Base-by-base conservation (phyloP, 1,140 invertebrate genomes). In the Dryas iulia region DNA sequence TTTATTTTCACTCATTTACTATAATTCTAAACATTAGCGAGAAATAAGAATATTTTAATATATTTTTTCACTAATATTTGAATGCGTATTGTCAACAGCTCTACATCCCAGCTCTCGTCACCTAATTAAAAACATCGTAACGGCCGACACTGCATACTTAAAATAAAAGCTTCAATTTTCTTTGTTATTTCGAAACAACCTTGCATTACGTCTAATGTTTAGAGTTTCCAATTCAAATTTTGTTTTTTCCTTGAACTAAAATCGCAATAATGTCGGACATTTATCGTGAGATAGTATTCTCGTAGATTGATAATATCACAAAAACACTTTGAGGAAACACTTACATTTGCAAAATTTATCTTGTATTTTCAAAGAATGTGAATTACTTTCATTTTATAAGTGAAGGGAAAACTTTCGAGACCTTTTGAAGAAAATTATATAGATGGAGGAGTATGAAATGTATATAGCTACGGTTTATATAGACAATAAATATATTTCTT, bases 211-310 rank as follows among this genome's bases (percentile, higher is more conserved):
- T 28, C 31, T 8, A 59, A 59, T 59, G 28, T 11, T 23, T 21
- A 47, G 14, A 47, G 14, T 47, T 47, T 47, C 39, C 39, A 47
- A 47, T 47, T 47, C 8, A 47, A 47, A 47, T 47, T 47, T 47
- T 47, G 21, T 21, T 56, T 18, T 35, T 65, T 57, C 30, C 62
- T 65, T 65, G 31, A 56, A 65, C 53, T 57, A 35, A 35, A 64
- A 65, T 65, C 12, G 14, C 39, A 47, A 47, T 57, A 39, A 35
- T 24, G 30, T 54, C 62, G 10, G 31, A 47, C 39, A 10, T 47
- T 39, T 47, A 47, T 47, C 39, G 39, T 21, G 3, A 47, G 39
- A 47, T 47, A 47, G 2, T 8, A 47, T 21, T 47, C 39, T 47
- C 3, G 39, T 47, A 47, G 14, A 18, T 47, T 47, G 39, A 47